These are phyloP conservation scores for Endotricha flammealis DNA, from an alignment of 2,888 invertebrate species.

Conservation along the genomic window DNA sequence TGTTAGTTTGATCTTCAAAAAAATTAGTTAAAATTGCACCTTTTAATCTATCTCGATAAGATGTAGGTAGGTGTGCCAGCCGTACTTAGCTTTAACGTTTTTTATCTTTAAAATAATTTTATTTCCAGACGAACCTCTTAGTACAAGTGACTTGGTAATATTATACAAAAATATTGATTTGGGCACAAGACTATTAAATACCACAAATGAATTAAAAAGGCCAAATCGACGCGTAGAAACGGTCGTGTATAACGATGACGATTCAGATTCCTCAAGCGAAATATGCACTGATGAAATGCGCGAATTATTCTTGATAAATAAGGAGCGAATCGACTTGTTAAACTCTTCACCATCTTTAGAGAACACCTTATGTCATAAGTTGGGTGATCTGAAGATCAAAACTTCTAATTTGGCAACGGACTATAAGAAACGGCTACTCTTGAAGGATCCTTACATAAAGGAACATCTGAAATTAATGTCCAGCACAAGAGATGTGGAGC, in stretches of 20 bases:
- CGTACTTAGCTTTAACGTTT: too few relatives aligned
- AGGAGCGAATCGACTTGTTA: slow-evolving; percentile 51
- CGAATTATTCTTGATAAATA: slow-evolving; percentile 44
- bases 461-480: slow-evolving; percentile 39
- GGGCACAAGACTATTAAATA: slow-evolving; percentile 43
- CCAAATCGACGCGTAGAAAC: slow-evolving; percentile 62
- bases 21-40: too few relatives aligned
- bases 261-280: slow-evolving; percentile 58
- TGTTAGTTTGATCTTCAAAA: too few relatives aligned
- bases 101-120: too few relatives aligned
- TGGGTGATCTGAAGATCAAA: slow-evolving; percentile 45
- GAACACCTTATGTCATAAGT: slow-evolving; percentile 53
- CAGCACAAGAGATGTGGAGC: slow-evolving; percentile 29
- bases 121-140: slow-evolving; percentile 38
- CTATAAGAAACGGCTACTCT: slow-evolving; percentile 41
- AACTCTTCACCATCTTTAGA: slow-evolving; percentile 38
- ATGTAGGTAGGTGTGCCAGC: too few relatives aligned
- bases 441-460: slow-evolving; percentile 47
- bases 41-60: too few relatives aligned
- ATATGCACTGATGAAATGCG: slow-evolving; percentile 46
- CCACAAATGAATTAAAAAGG: slow-evolving; percentile 29
- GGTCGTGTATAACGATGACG: slow-evolving; percentile 54
- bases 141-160: slow-evolving; percentile 53
- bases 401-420: slow-evolving; percentile 32
- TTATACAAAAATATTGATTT: slow-evolving; percentile 63